These are phyloP conservation scores for Agrochola litura DNA, from an alignment of 2,888 invertebrate genomes.

Conservation along the genomic window DNA sequence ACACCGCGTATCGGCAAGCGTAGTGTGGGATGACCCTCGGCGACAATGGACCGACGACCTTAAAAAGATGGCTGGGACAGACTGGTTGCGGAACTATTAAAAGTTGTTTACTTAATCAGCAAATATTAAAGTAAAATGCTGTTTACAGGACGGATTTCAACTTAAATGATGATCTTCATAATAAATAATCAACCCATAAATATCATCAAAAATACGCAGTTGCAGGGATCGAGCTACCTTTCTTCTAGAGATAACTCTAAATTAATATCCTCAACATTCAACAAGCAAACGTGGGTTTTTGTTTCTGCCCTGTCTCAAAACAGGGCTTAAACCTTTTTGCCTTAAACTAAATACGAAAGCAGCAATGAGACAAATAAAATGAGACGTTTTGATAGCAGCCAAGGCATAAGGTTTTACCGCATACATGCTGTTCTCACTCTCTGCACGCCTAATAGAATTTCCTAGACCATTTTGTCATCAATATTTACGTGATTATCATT, in stretches of 20 bases:
- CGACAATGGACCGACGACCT: too few species aligned
- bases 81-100: too few species aligned
- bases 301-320: background rate
- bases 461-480: background rate
- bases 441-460: background rate
- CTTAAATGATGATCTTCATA: background rate
- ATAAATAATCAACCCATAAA: background rate
- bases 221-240: too few species aligned
- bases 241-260: background rate
- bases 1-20: too few species aligned
- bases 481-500: constrained; percentile 1
- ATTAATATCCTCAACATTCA: background rate
- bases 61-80: too few species aligned
- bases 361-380: background rate
- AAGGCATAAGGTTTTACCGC: background rate
- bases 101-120: background rate
- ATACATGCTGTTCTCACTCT: background rate
- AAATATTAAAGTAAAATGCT: background rate
- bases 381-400: background rate
- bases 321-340: background rate
- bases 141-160: background rate
- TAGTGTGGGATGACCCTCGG: too few species aligned
- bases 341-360: background rate
- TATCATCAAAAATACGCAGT: background rate
- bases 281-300: background rate